phyloP scores from a whole-genome alignment of 2,888 invertebrate species.

The Arenicola marina region DNA sequence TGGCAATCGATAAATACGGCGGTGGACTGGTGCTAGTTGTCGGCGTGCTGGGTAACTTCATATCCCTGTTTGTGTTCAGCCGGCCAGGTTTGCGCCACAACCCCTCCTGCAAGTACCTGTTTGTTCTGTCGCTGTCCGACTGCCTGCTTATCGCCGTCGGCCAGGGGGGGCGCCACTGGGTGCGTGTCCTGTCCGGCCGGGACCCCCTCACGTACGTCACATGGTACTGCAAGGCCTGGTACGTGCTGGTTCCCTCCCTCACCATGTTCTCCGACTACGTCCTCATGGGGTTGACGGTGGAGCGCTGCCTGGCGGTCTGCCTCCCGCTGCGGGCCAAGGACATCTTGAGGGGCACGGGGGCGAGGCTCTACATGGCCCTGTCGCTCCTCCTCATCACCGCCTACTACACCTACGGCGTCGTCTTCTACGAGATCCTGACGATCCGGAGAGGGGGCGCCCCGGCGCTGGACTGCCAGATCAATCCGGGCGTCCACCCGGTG shows the following conservation, averaged over 20 bases:
- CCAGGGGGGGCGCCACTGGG: slow-evolving; percentile 9
- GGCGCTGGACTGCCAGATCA: not conserved
- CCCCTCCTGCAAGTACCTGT: not conserved
- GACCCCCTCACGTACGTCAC: slow-evolving; percentile 3
- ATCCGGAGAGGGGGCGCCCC: not conserved
- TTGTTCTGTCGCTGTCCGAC: slow-evolving; percentile 3
- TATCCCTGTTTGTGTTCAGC: slow-evolving; percentile 1
- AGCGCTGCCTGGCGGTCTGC: slow-evolving; percentile 7
- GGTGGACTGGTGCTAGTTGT: slow-evolving; percentile 7
- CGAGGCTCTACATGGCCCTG: not conserved
- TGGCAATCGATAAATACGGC: slow-evolving; percentile 11
- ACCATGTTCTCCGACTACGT: slow-evolving; percentile 7
- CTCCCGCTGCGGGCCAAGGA: not conserved
- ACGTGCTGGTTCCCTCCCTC: not conserved
- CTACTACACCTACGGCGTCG: slow-evolving; percentile 3
- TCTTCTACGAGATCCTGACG: not conserved
- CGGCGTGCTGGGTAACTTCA: slow-evolving; percentile 8
- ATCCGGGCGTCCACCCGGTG: not conserved
- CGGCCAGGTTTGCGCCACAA: not conserved
- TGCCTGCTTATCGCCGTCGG: not conserved
- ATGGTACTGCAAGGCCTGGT: slow-evolving; percentile 14
- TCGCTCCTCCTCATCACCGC: not conserved
- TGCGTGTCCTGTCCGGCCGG: slow-evolving; percentile 3
- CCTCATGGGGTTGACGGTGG: slow-evolving; percentile 7
- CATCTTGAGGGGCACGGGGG: not conserved